Base-by-base conservation (phyloP, 2,113 vertebrate genomes). In the Phyllostomus discolor region DNA sequence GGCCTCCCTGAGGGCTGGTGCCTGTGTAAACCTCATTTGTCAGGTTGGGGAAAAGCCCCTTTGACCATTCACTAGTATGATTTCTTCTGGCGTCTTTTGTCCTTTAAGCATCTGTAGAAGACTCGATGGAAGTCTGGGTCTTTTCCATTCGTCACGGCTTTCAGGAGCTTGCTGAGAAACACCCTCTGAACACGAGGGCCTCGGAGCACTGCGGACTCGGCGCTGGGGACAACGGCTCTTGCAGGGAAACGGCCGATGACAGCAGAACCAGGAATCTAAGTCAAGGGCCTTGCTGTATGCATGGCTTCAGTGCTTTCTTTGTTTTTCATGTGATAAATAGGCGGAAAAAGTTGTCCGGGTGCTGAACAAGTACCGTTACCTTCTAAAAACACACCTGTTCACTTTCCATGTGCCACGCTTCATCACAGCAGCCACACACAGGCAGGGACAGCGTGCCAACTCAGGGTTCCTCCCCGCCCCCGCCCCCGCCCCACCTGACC, bases 191-290 rank as follows among this genome's bases (percentile, higher is more conserved):
- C 59, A 50, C 33, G 87, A 78, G 86, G 35, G 41, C 62, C 54
- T 48, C 28, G 52, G 80, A 86, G 54, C 83, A 59, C 41, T 87
- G 81, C 70, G 70, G 78, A 75, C 50, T 91, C 69, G 89, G 78
- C 78, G 38, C 72, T 43, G 70, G 91, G 89, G 93, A 89, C 88
- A 85, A 95, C 81, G 90, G 87, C 82, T 88, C 91, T 95, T 66
- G 73, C 83, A 76, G 81, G 92, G 90, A 92, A 81, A 94, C 72
- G 93, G 85, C 75, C 41, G 91, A 91, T 84, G 96, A 81, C 72
- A 66, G 66, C 92, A 86, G 82, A 95, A 85, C 73, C 24, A 46
- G 79, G 78, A 75, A 73, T 38, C 86, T 85, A 85, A 96, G 91
- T 87, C 64, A 64, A 75, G 78, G 31, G 16, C 26, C 38, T 48